Evolutionary conservation across 2,888 invertebrate species (phyloP).

Genomic region (Hylaea fasciaria): DNA sequence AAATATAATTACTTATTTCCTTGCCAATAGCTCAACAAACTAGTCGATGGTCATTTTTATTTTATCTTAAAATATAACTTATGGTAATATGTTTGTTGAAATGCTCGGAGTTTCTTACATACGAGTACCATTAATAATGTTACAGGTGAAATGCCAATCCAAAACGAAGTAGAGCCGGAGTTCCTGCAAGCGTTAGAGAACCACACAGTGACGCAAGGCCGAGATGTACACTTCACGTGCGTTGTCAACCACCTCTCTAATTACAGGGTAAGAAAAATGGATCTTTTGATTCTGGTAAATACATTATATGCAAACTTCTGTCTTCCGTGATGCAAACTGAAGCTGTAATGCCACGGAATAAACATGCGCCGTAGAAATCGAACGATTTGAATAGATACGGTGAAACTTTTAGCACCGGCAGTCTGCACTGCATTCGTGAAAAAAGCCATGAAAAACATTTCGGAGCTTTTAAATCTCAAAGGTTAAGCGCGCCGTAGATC

Average conservation of each 20-base stretch:
- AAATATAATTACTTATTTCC: too few species aligned
- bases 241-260: constrained; percentile 95
- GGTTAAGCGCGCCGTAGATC: constrained; percentile 40
- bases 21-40: too few species aligned
- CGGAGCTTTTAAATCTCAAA: constrained; percentile 27
- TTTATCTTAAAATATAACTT: too few species aligned
- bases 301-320: constrained; percentile 8
- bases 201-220: constrained; percentile 93
- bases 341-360: constrained; percentile 39
- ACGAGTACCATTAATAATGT: not conserved
- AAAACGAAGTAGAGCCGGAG: constrained; percentile 88
- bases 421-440: constrained; percentile 1
- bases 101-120: too few species aligned
- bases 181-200: constrained; percentile 94
- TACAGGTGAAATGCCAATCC: constrained; percentile 89
- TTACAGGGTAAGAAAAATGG: constrained; percentile 89
- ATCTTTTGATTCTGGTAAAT: constrained; percentile 42
- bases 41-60: too few species aligned
- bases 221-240: constrained; percentile 95
- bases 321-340: constrained; percentile 31
- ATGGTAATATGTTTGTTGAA: too few species aligned
- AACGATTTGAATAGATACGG: constrained; percentile 40
- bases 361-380: constrained; percentile 40
- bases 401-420: constrained; percentile 34
- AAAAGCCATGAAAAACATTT: constrained; percentile 32